Base-by-base conservation (phyloP, 2,888 invertebrate genomes). In the Cephus rjabovi region DNA sequence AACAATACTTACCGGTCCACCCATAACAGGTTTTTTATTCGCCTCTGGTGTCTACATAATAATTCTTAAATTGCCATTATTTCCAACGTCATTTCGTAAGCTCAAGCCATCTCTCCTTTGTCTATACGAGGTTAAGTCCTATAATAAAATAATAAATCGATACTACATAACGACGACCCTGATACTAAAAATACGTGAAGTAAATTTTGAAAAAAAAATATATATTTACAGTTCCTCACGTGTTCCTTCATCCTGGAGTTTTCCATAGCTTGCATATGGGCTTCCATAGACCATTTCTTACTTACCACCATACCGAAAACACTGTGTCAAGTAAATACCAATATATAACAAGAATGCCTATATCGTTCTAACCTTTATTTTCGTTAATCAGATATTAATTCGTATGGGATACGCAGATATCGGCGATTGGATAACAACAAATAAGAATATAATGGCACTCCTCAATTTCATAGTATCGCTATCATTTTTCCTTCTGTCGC, bases 231-330 rank as follows among this genome's bases (percentile, higher is more conserved):
- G 90, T 89, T 90, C 82, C 68, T 90, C 68, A 87, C 85, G 56
- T 85, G 87, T 9, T 81, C 88, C 0, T 90, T 90, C 77, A 77
- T 90, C 23, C 76, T 90, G 79, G 90, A 90, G 80, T 90, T 90
- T 79, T 79, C 86, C 34, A 77, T 85, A 11, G 86, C 87, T 33
- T 90, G 89, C 76, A 84, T 90, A 69, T 90, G 90, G 90, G 85
- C 85, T n/a, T 89, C 90, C 0, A 84, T 90, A 9, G 86, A 90
- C 35, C 80, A 87, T 30, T 81, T 88, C 4, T 81, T 90, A 23
- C 79, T 87, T 68, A 85, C 84, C 12, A 87, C 84, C 0, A 69
- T 88, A 11, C 86, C 88, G 1, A 84, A 82, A 34, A 30, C 75
- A 33, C 69, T 88, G 74, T 84, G 78, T 76, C 82, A 86, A 75